Base-by-base conservation (phyloP, 2,888 invertebrate species). In the Apeira syringaria region DNA sequence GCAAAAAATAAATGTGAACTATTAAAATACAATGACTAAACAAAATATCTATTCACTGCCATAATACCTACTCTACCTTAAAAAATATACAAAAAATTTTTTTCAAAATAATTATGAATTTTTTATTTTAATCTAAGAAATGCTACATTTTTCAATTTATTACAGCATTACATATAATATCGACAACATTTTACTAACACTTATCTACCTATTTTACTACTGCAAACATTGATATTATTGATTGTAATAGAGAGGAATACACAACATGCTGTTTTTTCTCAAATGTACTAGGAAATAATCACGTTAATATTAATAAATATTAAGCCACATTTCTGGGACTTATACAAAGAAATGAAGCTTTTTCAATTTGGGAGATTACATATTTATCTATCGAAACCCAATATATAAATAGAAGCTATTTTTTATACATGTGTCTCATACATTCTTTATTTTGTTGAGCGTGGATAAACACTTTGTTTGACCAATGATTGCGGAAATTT, bases 131-230 rank as follows among this genome's bases (percentile, higher is more conserved):
- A 31, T 10, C 41, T 43, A 48, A 53, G 51, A 50, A 45, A 39
- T 46, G 51, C 57, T 52, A 60, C 35, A 52, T 46, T 58, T 54
- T 20, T 26, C 60, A 63, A 55, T 53, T 61, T 62, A 56, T 56
- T 68, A 70, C 61, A 68, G 64, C 64, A 45, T 64, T 64, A 56
- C 62, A 66, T 64, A 66, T 61, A 48, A 43, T 63, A 57, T 58
- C 48, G 63, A 71, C 61, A 61, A 65, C 64, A 68, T 61, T 59
- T 71, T 69, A 64, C 85, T 86, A 85, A 84, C 78, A 81, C 77
- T 83, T 81, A 80, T 41, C 67, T 74, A 75, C 52, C 68, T 78
- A 80, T 55, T 55, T 74, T 57, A 56, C 84, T 85, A 87, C 80
- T 61, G 72, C 62, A 69, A 80, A 68, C 62, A 75, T 71, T 75